Evolutionary conservation across 1,140 invertebrate genomes (phyloP).

Genomic region (Myzus persicae): DNA sequence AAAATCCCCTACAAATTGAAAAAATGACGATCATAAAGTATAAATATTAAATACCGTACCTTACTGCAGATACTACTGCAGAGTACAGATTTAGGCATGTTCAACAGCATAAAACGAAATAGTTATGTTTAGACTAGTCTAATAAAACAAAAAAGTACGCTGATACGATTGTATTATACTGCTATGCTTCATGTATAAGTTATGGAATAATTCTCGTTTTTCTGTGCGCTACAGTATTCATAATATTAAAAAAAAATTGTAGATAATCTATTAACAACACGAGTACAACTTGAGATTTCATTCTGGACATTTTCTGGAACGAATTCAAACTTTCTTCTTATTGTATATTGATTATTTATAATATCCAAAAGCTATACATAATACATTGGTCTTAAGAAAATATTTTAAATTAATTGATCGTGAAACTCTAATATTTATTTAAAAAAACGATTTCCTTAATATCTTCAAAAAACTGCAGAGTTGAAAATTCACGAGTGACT

Average conservation of each 20-base stretch:
- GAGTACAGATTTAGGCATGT: too few relatives aligned
- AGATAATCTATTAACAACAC: not conserved
- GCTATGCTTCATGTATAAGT: not conserved
- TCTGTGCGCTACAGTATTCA: not conserved
- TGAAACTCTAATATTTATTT: not conserved
- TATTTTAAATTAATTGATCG: not conserved
- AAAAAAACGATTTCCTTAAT: not conserved
- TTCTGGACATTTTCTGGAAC: not conserved
- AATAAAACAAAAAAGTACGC: not conserved
- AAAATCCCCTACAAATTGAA: not conserved
- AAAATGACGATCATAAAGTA: not conserved
- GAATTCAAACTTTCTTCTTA: not conserved
- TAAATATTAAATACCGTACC: not conserved
- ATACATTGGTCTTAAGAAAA: not conserved
- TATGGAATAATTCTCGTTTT: not conserved
- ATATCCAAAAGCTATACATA: not conserved
- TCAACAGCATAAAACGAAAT: not conserved
- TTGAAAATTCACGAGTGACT: not conserved
- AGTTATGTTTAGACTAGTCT: not conserved
- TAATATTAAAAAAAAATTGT: not conserved
- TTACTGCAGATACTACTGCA: not conserved
- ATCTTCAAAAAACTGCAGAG: not conserved
- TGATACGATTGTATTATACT: not conserved
- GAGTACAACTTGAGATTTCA: not conserved
- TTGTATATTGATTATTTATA: not conserved